phyloP scores from a whole-genome alignment of 2,797 vertebrate species.

The Pseudochirops cupreus region DNA sequence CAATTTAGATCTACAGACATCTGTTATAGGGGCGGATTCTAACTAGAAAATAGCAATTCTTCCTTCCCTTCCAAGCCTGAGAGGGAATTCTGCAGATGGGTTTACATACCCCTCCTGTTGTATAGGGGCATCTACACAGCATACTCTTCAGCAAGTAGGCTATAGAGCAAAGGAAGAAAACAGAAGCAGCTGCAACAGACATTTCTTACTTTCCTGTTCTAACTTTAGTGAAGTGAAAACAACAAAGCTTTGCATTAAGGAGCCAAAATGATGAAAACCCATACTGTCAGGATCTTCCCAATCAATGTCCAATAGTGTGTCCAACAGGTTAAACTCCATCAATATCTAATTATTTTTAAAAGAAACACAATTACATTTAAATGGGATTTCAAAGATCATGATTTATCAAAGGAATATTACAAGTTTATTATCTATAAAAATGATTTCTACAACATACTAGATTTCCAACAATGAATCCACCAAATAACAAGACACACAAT shows the following conservation, averaged over 20 bases:
- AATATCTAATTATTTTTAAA: neutral
- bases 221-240: neutral
- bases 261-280: neutral
- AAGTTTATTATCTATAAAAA: neutral
- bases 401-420: neutral
- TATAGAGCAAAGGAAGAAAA: neutral
- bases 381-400: neutral
- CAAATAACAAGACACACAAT: neutral
- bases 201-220: neutral
- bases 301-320: neutral
- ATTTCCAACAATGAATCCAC: neutral
- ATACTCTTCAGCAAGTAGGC: neutral
- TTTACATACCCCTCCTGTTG: neutral
- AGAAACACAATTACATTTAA: neutral
- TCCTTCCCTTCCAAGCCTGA: neutral
- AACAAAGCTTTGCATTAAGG: neutral
- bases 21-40: neutral
- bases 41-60: neutral
- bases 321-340: neutral
- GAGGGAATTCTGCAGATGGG: neutral
- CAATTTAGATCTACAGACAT: neutral
- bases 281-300: neutral
- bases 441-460: neutral
- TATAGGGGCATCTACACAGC: neutral
- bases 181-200: neutral